Evolutionary conservation across 2,113 vertebrate species (phyloP), one percentile per base, ranked within the genome.

Genomic region (Crotophaga sulcirostris): DNA sequence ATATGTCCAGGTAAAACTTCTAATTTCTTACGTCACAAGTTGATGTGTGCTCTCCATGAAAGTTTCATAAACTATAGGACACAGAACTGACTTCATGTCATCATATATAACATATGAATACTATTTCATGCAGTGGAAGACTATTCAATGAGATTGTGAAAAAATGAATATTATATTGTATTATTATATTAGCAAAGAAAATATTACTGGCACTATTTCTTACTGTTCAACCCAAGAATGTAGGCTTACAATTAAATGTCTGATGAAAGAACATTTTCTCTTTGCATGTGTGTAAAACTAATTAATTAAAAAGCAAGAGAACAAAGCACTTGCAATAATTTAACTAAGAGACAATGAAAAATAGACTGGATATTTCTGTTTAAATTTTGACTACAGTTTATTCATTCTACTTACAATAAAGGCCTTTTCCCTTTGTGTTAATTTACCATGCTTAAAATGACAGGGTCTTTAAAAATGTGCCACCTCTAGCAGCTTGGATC

Each of bases 1-100:
- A 45, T 1, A 0, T 10, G 13, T 40, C 9, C 45, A 54, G 13
- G 11, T 36, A 82, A 90, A 82, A 10, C 0, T 40, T 1, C 0
- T 2, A 20, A 20, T 67, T 49, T 58, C 16, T 78, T 59, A 40
- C 16, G 28, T 20, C 1, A 0, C 28, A 58, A 6, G 3, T 33
- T 52, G 31, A 8, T 51, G 4, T 20, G 5, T 49, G 8, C 3
- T 28, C 3, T 58, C 78, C 19, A 14, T 42, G 54, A 77, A 68
- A 56, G 0, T 3, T 52, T 62, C 6, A 14, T 52, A 34, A 56
- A 1, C 1, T 31, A 28, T 25, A 69, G 18, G 14, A 7, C 14
- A 56, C 14, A 54, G 31, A 84, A 81, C 2, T 2, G 11, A 74
- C 47, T 77, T 76, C 34, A 66, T 34, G 20, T 58, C 18, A 74